A percentile compares a stretch with the other conserved stretches of the same genome.
Conservation (phyloP, 2,797 vertebrate species). For the Esox lucius region DNA sequence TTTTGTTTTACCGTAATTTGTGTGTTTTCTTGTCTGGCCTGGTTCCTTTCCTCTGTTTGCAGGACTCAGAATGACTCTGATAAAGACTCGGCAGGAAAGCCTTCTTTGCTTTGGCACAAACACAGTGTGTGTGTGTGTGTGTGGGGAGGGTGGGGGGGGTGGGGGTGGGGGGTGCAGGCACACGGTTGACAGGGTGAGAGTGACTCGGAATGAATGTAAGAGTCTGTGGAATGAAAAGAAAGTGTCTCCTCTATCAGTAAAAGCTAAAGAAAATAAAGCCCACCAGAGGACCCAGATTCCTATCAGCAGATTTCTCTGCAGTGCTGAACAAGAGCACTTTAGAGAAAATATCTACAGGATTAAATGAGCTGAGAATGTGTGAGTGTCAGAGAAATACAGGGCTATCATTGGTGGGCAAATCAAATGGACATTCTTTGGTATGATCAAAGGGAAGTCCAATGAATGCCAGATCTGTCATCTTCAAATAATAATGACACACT, state of each 20-base stretch:
- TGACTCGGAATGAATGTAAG: conserved; percentile 19
- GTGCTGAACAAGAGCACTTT: conserved; percentile 65
- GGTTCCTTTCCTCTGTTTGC: conserved; percentile 58
- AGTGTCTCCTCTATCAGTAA: conserved; percentile 61
- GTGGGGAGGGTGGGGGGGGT: not conserved
- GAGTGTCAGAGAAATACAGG: conserved; percentile 54
- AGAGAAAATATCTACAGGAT: conserved; percentile 65
- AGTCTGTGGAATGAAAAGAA: conserved; percentile 40
- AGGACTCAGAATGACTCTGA: conserved; percentile 45
- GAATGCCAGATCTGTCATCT: conserved; percentile 61
- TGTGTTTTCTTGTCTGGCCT: conserved; percentile 35
- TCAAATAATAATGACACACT: conserved; percentile 48
- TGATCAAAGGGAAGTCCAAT: conserved; percentile 67
- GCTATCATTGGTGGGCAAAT: conserved; percentile 52
- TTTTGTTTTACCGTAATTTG: conserved; percentile 7
- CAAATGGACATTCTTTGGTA: conserved; percentile 56
- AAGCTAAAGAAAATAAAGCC: conserved; percentile 70
- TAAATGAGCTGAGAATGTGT: conserved; percentile 53
- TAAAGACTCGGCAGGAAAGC: conserved; percentile 54
- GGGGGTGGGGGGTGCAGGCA: not conserved
- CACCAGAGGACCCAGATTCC: conserved; percentile 66
- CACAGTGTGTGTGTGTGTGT: conserved; percentile 22
- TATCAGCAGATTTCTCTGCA: conserved; percentile 72
- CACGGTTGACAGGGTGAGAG: conserved; percentile 18
- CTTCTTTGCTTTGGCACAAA: conserved; percentile 69